Base-by-base conservation (phyloP, 2,797 vertebrate genomes). In the Eidolon dupreanum region DNA sequence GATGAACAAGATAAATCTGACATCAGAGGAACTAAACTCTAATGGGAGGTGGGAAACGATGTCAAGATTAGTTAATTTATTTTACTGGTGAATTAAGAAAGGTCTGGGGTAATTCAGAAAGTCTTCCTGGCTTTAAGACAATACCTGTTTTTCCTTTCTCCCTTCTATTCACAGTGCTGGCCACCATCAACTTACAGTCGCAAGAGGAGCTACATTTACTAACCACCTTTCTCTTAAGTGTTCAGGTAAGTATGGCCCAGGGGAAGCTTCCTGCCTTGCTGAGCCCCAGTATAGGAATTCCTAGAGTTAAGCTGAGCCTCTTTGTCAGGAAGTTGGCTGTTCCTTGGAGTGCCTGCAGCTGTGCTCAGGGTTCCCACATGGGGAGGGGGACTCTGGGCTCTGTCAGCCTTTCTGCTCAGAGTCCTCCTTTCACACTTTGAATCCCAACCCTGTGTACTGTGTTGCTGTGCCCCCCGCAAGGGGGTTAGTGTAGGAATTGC, bases 171-270 rank as follows among this genome's bases (percentile, higher is more conserved):
- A 6, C 59, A 97, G 97, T 95, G 43, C 77, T 97, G 94, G 94
- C 97, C 84, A 97, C 97, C 49, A 95, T 97, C 66, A 97, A 97
- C 85, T 49, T 97, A 36, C 97, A 98, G 94, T 95, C 94, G 0
- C 88, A 82, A 3, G 33, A 90, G 0, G 97, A 98, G 28, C 82
- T 98, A 8, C 82, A 66, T 24, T 46, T 55, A 31, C 22, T 97
- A 1, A 95, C 26, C 46, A 65, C 15, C 26, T 43, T 93, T 49
- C 97, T 97, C 13, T 4, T 55, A 31, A 84, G n/a, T 15, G 22
- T 77, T 19, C 97, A 95, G 96, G 97, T 97, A 3, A 63, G 90
- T 77, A 66, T 15, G 41, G 31, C 65, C 46, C 3, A 6, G 16
- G 43, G 57, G n/a, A 26, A 66, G 49, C 63, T 31, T 28, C 1